These are phyloP conservation scores for Sigmodon hispidus DNA, from an alignment of 2,113 vertebrate genomes.

Conservation along the genomic window DNA sequence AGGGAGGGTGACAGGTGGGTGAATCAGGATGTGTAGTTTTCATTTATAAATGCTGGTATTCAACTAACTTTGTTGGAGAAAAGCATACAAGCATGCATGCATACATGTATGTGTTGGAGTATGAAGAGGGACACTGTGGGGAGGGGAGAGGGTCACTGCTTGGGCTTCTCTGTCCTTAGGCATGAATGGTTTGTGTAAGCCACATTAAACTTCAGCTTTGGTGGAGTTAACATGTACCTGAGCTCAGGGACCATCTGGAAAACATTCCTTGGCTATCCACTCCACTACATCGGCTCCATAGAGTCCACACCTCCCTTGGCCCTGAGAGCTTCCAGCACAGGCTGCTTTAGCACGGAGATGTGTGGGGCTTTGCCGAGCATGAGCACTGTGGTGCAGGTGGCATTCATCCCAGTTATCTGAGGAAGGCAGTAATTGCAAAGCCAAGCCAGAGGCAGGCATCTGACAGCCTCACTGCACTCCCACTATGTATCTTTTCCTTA, in stretches of 20 bases:
- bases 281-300: not conserved
- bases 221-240: not conserved
- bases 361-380: not conserved
- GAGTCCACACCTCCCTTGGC: not conserved
- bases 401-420: slow-evolving; percentile 1
- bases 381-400: not conserved
- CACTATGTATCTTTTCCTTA: slow-evolving; percentile 40
- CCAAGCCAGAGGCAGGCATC: not conserved
- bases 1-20: not conserved
- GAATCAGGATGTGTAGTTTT: not conserved
- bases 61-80: not conserved
- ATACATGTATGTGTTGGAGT: fast-evolving
- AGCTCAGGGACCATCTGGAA: not conserved
- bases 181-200: not conserved
- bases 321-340: not conserved
- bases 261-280: not conserved
- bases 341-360: not conserved
- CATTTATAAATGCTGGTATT: not conserved
- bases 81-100: not conserved
- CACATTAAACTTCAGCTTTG: not conserved
- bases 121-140: not conserved
- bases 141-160: not conserved
- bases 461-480: not conserved
- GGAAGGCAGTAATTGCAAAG: slow-evolving; percentile 42
- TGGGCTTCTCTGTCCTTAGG: not conserved